A percentile compares a stretch with the other conserved stretches of the same genome.
Conservation (phyloP, 2,113 vertebrate genomes). For the Petromus typicus region DNA sequence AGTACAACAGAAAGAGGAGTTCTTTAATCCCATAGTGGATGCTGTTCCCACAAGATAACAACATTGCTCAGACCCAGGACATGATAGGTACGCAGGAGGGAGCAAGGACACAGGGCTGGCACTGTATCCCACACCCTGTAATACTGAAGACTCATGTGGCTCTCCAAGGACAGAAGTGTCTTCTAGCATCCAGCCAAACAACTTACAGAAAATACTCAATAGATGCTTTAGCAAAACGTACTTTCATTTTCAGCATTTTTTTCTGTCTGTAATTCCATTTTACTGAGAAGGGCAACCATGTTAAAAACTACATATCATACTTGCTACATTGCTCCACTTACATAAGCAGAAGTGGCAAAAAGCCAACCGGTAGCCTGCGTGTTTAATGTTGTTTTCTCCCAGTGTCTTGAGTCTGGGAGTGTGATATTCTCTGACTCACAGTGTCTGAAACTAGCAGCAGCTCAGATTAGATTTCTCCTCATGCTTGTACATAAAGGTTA, state of each 20-base stretch:
- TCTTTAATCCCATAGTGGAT: background rate
- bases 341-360: constrained; percentile 11
- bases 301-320: background rate
- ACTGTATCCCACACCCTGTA: background rate
- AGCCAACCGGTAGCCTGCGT: background rate
- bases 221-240: background rate
- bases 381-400: constrained; percentile 27
- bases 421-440: background rate
- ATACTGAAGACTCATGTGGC: background rate
- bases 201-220: background rate
- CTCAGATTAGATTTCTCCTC: constrained; percentile 59
- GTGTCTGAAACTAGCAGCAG: background rate
- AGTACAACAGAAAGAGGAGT: background rate
- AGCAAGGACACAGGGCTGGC: background rate
- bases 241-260: constrained; percentile 35
- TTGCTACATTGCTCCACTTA: constrained; percentile 23
- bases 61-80: background rate
- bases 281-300: constrained; percentile 4
- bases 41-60: background rate
- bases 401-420: background rate
- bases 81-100: background rate
- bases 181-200: background rate
- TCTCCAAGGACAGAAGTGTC: background rate
- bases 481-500: constrained; percentile 17
- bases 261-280: constrained; percentile 43